A percentile compares a stretch with the other conserved stretches of the same genome.
These are phyloP conservation scores for Drosophila kikkawai DNA, from an alignment of 1,140 invertebrate species.

Conservation along the genomic window DNA sequence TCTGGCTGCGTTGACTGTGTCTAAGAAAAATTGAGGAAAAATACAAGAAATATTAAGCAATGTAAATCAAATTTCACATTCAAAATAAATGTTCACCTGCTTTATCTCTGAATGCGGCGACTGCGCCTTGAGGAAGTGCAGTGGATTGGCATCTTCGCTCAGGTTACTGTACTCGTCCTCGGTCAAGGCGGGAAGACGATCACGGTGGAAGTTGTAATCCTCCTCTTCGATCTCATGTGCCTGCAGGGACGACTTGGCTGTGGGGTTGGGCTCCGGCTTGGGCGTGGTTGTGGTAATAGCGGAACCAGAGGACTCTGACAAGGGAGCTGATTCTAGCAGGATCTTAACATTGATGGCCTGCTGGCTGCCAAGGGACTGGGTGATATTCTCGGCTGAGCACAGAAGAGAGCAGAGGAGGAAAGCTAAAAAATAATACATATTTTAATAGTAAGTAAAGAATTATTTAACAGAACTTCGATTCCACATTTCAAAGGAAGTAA, in stretches of 20 bases:
- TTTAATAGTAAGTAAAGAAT: background rate
- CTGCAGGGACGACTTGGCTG: conserved; percentile 17
- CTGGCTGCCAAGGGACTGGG: background rate
- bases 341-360: conserved; percentile 20
- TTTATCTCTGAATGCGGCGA: background rate
- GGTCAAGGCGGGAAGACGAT: conserved; percentile 53
- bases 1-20: background rate
- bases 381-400: conserved; percentile 21
- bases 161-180: conserved; percentile 60
- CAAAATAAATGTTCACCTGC: background rate
- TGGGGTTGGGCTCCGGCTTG: conserved; percentile 17
- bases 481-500: no score
- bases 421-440: conserved; percentile 22
- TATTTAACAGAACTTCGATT: no score
- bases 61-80: no score
- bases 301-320: background rate
- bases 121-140: conserved; percentile 67
- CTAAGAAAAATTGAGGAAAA: background rate
- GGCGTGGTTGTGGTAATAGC: conserved; percentile 10
- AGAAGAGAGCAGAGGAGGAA: conserved; percentile 27
- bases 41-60: background rate
- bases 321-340: conserved; percentile 3
- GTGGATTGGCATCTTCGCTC: conserved; percentile 63
- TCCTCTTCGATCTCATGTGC: conserved; percentile 38
- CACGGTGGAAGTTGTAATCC: conserved; percentile 55